phyloP scores from a whole-genome alignment of 2,113 vertebrate species.

The Prietella phreatophila region DNA sequence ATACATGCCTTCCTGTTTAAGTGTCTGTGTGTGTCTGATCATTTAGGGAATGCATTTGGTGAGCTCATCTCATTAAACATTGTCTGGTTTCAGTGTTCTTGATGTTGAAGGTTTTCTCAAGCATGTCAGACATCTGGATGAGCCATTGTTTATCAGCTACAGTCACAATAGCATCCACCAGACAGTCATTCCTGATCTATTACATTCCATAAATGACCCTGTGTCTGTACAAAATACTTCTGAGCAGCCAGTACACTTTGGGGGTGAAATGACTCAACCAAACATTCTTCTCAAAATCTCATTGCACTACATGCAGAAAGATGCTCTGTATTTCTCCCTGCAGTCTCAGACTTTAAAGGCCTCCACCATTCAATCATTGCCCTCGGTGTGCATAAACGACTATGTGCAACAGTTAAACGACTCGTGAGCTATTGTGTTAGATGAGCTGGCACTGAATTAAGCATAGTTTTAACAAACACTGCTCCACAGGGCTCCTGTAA shows the following conservation, averaged over 20 bases:
- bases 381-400: conserved; percentile 20
- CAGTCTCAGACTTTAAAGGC: neutral
- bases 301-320: neutral
- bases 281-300: neutral
- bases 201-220: conserved; percentile 40
- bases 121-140: conserved; percentile 46
- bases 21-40: conserved; percentile 22
- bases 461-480: conserved; percentile 32
- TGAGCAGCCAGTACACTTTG: conserved; percentile 5
- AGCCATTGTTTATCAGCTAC: conserved; percentile 44
- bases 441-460: conserved; percentile 38
- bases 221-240: conserved; percentile 34
- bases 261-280: conserved; percentile 16
- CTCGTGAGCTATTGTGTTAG: conserved; percentile 38
- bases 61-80: conserved; percentile 42
- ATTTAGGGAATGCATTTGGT: conserved; percentile 39
- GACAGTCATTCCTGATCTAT: conserved; percentile 42
- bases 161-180: conserved; percentile 43
- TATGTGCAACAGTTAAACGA: conserved; percentile 39
- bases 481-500: conserved; percentile 60
- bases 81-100: conserved; percentile 41
- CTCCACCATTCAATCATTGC: neutral
- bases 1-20: neutral
- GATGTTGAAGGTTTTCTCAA: conserved; percentile 49
- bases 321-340: neutral